These are phyloP conservation scores for Chiridota heheva DNA, from an alignment of 35 echinoderm and acorn worm species.

Conservation along the genomic window DNA sequence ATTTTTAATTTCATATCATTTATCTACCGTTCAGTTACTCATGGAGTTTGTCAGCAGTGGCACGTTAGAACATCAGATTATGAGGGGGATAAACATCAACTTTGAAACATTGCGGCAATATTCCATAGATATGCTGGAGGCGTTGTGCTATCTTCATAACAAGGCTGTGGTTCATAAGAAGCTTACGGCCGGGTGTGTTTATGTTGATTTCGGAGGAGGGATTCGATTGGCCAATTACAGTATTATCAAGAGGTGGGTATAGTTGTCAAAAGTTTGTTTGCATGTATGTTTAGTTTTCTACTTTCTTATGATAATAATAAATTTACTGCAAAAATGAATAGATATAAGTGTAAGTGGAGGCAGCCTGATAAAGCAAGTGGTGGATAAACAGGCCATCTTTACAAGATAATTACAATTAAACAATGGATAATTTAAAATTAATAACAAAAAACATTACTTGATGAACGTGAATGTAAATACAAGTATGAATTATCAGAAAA, in stretches of 20 bases:
- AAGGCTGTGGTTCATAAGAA: constrained; percentile 92
- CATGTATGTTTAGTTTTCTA: not conserved
- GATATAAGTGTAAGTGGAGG: too few species aligned
- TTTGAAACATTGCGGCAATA: constrained; percentile 76
- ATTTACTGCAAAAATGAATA: too few species aligned
- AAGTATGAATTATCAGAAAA: too few species aligned
- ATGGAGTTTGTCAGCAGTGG: constrained; percentile 90
- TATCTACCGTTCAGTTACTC: constrained; percentile 65
- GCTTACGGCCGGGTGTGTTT: constrained; percentile 76
- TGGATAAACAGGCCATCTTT: too few species aligned
- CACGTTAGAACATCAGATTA: constrained; percentile 49
- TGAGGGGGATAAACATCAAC: constrained; percentile 26
- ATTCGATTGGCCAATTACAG: constrained; percentile 88
- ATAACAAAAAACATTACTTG: too few species aligned
- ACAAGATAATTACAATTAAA: too few species aligned
- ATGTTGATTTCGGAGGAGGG: constrained; percentile 61
- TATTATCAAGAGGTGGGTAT: constrained; percentile 73
- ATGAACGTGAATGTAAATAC: too few species aligned
- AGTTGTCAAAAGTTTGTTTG: constrained; percentile 4
- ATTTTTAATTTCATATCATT: too few species aligned
- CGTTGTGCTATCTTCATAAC: constrained; percentile 74
- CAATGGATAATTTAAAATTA: too few species aligned
- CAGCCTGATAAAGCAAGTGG: too few species aligned
- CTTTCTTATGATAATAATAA: too few species aligned
- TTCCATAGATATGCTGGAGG: constrained; percentile 74